phyloP scores from a whole-genome alignment of 2,113 vertebrate species.

The Poeciliopsis occidentalis region DNA sequence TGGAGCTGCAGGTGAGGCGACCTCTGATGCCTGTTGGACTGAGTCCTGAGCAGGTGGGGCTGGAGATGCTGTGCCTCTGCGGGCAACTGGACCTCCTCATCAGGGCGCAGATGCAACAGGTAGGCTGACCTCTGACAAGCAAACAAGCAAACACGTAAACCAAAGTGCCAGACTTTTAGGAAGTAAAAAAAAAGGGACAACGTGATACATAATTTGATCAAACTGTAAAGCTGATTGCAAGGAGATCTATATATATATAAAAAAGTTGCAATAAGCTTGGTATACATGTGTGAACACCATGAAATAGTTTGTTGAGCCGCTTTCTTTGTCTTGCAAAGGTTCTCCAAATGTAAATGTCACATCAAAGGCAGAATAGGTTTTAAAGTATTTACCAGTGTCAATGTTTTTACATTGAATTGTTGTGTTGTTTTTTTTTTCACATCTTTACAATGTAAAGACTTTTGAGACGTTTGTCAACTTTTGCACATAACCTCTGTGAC shows the following conservation, averaged over 20 bases:
- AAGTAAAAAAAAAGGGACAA: too few relatives aligned
- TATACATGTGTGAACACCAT: too few relatives aligned
- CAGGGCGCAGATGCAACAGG: conserved; percentile 83
- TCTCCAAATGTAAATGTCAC: not conserved
- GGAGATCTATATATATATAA: too few relatives aligned
- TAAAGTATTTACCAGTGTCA: too few relatives aligned
- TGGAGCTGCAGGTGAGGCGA: conserved; percentile 81
- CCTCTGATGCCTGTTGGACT: conserved; percentile 79
- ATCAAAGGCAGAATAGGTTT: not conserved
- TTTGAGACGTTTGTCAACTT: not conserved
- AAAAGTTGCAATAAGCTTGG: too few relatives aligned
- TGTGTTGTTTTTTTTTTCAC: too few relatives aligned
- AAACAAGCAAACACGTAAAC: too few relatives aligned
- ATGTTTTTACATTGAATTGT: too few relatives aligned
- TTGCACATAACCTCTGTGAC: not conserved
- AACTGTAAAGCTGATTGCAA: not conserved
- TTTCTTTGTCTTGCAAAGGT: not conserved
- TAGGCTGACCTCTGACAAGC: conserved; percentile 24
- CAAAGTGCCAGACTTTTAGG: not conserved
- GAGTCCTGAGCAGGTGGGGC: conserved; percentile 81
- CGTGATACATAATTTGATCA: not conserved
- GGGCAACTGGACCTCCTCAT: conserved; percentile 84
- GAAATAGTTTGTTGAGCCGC: not conserved
- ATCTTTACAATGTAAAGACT: too few relatives aligned
- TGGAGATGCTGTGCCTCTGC: conserved; percentile 84